phyloP scores from a whole-genome alignment of 2,888 invertebrate genomes.

The Euphydryas editha region DNA sequence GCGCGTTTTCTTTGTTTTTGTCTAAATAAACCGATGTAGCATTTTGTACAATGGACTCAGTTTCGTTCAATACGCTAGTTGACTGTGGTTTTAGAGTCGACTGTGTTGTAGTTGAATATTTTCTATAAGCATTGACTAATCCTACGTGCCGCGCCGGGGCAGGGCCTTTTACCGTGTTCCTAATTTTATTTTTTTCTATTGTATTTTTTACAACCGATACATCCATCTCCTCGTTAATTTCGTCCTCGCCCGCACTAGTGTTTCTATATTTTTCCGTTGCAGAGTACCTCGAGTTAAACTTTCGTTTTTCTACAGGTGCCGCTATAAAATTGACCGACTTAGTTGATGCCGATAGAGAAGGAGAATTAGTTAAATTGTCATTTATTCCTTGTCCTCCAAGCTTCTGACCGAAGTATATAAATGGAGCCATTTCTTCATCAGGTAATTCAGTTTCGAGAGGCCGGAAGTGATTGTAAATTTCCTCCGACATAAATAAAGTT shows the following conservation, averaged over 20 bases:
- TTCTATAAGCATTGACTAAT: constrained; percentile 77
- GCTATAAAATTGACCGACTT: constrained; percentile 76
- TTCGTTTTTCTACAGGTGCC: constrained; percentile 70
- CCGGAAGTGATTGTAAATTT: constrained; percentile 85
- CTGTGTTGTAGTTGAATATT: constrained; percentile 63
- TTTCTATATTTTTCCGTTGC: constrained; percentile 78
- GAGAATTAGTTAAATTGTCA: constrained; percentile 75
- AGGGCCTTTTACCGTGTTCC: constrained; percentile 78
- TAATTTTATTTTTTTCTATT: constrained; percentile 80
- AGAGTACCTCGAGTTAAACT: constrained; percentile 76
- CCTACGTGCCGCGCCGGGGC: constrained; percentile 77
- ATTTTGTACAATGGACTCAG: constrained; percentile 60
- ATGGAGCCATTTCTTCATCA: constrained; percentile 87
- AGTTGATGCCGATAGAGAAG: constrained; percentile 76
- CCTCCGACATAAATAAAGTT: constrained; percentile 84
- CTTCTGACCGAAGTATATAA: constrained; percentile 88
- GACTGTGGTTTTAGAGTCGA: constrained; percentile 61
- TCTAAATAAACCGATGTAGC: constrained; percentile 54
- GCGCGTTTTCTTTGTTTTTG: constrained; percentile 54
- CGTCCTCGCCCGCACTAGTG: constrained; percentile 80
- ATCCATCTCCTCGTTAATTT: constrained; percentile 84
- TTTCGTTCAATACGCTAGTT: constrained; percentile 62
- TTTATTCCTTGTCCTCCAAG: constrained; percentile 66
- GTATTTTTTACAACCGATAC: constrained; percentile 83
- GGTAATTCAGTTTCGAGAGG: constrained; percentile 85